These are phyloP conservation scores for Chlamydotis undulata DNA, from an alignment of 2,113 vertebrate genomes.

Conservation along the genomic window DNA sequence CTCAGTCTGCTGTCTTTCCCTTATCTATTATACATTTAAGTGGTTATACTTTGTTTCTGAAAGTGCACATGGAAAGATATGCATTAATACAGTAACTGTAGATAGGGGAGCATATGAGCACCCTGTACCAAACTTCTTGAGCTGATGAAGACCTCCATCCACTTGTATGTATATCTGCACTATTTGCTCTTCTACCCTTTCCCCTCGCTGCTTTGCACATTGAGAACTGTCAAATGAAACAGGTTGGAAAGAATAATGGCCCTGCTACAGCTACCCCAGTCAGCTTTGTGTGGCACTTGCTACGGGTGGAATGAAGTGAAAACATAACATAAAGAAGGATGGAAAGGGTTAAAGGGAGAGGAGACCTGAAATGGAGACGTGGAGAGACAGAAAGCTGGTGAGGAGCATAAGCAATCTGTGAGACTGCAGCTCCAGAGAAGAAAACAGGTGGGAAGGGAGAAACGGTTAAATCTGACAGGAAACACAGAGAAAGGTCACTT, in stretches of 20 bases:
- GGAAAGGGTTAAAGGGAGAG: background rate
- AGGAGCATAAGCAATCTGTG: accelerated
- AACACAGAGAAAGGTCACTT: background rate
- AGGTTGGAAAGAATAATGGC: background rate
- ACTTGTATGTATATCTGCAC: background rate
- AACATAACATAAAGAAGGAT: background rate
- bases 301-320: accelerated
- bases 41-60: background rate
- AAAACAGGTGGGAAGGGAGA: background rate
- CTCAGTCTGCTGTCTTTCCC: slow-evolving; percentile 35
- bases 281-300: background rate
- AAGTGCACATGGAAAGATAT: background rate
- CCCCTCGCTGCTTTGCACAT: accelerated
- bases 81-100: background rate
- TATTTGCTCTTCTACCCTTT: background rate
- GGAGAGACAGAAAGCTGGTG: accelerated
- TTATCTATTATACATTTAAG: slow-evolving; percentile 43
- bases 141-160: background rate
- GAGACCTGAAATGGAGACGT: background rate
- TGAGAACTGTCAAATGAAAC: background rate
- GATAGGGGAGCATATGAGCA: background rate
- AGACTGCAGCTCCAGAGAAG: background rate
- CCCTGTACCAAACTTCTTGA: background rate
- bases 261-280: background rate
- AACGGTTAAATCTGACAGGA: background rate